These are phyloP conservation scores for Synanthedon andrenaeformis DNA, from an alignment of 2,888 invertebrate species.

Conservation along the genomic window DNA sequence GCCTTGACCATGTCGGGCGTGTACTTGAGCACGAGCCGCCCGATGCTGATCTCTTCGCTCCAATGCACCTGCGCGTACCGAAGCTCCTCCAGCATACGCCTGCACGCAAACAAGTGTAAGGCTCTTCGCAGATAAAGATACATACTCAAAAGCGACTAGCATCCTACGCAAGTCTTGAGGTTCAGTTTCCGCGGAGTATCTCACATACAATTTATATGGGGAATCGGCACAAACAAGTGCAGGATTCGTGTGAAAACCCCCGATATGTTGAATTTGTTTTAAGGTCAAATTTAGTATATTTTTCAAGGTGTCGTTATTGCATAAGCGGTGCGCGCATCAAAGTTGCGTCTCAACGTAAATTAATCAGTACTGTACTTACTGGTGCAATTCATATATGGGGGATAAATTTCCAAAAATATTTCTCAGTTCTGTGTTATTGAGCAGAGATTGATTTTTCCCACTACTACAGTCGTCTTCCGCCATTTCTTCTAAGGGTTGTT, in stretches of 20 bases:
- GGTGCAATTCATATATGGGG: conserved; percentile 94
- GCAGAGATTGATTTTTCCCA: conserved; percentile 75
- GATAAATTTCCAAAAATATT: conserved; percentile 96
- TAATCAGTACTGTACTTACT: no score
- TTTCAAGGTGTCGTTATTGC: no score
- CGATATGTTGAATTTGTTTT: no score
- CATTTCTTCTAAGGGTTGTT: conserved; percentile 90
- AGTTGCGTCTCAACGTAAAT: no score
- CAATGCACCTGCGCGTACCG: conserved; percentile 79
- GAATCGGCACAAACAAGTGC: no score
- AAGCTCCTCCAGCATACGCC: conserved; percentile 75
- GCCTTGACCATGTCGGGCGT: conserved; percentile 90
- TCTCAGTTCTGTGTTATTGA: conserved; percentile 92
- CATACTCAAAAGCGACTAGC: neutral
- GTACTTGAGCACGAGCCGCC: conserved; percentile 88
- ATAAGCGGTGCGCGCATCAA: no score
- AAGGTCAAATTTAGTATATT: no score
- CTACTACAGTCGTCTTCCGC: conserved; percentile 79
- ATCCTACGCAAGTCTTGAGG: no score
- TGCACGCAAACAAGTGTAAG: conserved; percentile 10
- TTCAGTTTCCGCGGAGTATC: no score
- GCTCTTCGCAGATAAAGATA: neutral
- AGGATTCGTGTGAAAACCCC: no score
- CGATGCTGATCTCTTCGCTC: conserved; percentile 89
- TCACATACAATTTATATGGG: no score